A percentile compares a stretch with the other conserved stretches of the same genome.
phyloP scores from a whole-genome alignment of 2,888 invertebrate genomes.

The Mycogona germanica region DNA sequence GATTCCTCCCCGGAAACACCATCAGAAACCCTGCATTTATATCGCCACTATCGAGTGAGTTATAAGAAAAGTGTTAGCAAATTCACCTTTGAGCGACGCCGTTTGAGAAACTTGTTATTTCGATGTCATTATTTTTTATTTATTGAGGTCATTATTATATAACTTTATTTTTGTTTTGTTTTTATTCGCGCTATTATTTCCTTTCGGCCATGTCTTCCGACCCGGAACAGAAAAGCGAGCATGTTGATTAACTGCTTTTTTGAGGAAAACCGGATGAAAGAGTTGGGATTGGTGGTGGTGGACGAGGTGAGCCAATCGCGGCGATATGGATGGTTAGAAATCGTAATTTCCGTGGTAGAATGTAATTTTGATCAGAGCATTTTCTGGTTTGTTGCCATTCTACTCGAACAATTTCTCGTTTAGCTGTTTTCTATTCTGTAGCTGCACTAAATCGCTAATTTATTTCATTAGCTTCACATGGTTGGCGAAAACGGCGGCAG shows the following conservation, averaged over 20 bases:
- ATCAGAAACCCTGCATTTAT: slow-evolving; percentile 59
- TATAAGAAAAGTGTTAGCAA: no score
- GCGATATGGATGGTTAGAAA: not conserved
- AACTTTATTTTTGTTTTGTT: no score
- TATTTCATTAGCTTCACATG: slow-evolving; percentile 61
- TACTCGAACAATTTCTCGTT: no score
- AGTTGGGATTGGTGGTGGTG: slow-evolving; percentile 65
- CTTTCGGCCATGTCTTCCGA: no score
- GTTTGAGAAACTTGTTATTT: no score
- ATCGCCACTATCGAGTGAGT: slow-evolving; percentile 95
- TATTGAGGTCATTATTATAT: no score
- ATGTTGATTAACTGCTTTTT: slow-evolving; percentile 74
- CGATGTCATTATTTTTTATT: no score
- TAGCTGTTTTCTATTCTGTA: no score
- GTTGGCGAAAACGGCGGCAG: slow-evolving; percentile 70
- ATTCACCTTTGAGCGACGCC: no score
- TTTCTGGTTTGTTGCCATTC: no score
- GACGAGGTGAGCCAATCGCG: slow-evolving; percentile 53
- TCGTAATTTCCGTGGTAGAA: slow-evolving; percentile 2
- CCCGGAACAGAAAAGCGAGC: slow-evolving; percentile 76
- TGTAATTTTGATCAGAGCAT: slow-evolving; percentile 18
- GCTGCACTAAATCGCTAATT: no score
- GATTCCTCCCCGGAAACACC: slow-evolving; percentile 66
- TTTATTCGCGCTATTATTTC: no score
- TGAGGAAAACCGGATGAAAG: slow-evolving; percentile 55